Evolutionary conservation across 2,888 invertebrate genomes (phyloP).

Genomic region (Netelia inedita): DNA sequence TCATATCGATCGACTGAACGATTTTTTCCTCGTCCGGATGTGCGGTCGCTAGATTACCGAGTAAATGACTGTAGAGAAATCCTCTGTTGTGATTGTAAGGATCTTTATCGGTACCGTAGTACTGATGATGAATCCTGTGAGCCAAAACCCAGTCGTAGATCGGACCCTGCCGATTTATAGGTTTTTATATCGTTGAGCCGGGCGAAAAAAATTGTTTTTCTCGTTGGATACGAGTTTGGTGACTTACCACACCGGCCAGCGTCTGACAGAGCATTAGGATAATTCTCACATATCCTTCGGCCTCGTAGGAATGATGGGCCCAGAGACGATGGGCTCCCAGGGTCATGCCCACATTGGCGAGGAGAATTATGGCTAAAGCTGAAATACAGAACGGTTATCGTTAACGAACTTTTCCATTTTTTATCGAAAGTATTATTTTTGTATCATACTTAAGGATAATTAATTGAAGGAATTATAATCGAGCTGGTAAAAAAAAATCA

Average conservation of each 20-base stretch:
- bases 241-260: slow-evolving; percentile 93
- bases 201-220: neutral
- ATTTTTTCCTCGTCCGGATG: slow-evolving; percentile 89
- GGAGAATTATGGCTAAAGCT: slow-evolving; percentile 89
- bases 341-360: slow-evolving; percentile 93
- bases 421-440: neutral
- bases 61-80: slow-evolving; percentile 92
- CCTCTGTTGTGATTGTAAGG: slow-evolving; percentile 93
- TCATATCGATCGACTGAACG: slow-evolving; percentile 90
- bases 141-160: slow-evolving; percentile 94
- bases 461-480: too few relatives aligned
- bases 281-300: slow-evolving; percentile 89
- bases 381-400: slow-evolving; percentile 76
- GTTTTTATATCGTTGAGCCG: neutral
- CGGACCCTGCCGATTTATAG: slow-evolving; percentile 88
- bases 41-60: slow-evolving; percentile 89
- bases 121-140: slow-evolving; percentile 93
- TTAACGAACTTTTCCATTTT: neutral
- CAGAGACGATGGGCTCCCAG: slow-evolving; percentile 97
- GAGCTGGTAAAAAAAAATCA: neutral
- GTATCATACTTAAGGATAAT: too few relatives aligned
- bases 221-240: slow-evolving; percentile 1
- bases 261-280: slow-evolving; percentile 94
- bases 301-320: slow-evolving; percentile 95
- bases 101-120: slow-evolving; percentile 91